Evolutionary conservation across 2,113 vertebrate genomes (phyloP).

Genomic region (Antennarius striatus): DNA sequence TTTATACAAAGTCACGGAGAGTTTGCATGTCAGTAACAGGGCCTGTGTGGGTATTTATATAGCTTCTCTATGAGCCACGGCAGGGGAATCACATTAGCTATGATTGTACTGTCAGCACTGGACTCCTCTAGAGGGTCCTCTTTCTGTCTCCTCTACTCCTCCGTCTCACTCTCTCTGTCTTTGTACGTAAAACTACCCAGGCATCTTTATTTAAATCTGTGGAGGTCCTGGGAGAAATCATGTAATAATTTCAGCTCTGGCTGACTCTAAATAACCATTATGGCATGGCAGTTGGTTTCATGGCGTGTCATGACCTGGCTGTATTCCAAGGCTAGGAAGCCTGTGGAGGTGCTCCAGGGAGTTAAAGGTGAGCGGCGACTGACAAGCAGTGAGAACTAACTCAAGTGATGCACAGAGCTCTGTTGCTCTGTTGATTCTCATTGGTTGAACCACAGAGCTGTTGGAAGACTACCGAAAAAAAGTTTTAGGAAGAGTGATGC

Average conservation of each 20-base stretch:
- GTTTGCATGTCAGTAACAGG: conserved; percentile 57
- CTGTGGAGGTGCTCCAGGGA: conserved; percentile 57
- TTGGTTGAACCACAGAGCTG: neutral
- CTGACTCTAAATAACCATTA: conserved; percentile 60
- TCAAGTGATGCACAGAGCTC: conserved; percentile 25
- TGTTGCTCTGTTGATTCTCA: conserved; percentile 21
- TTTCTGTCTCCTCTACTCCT: conserved; percentile 11
- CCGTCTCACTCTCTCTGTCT: conserved; percentile 2
- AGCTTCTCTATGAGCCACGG: conserved; percentile 59
- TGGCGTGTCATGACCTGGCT: conserved; percentile 55
- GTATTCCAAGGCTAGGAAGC: conserved; percentile 35
- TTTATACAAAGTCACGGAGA: conserved; percentile 41
- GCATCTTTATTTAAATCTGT: conserved; percentile 40
- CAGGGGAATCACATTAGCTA: conserved; percentile 68
- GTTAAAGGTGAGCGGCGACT: conserved; percentile 28
- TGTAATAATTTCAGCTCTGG: conserved; percentile 55
- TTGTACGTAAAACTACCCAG: conserved; percentile 32
- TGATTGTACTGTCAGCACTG: conserved; percentile 55
- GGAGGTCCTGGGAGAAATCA: conserved; percentile 51
- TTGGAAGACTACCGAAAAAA: neutral
- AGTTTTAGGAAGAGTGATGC: conserved; percentile 2
- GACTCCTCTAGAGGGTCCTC: conserved; percentile 45
- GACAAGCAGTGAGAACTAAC: conserved; percentile 38
- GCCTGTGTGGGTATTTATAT: conserved; percentile 67
- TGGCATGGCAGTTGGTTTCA: conserved; percentile 32